Conservation (phyloP, 2,113 vertebrate species). For the Trichechus manatus region DNA sequence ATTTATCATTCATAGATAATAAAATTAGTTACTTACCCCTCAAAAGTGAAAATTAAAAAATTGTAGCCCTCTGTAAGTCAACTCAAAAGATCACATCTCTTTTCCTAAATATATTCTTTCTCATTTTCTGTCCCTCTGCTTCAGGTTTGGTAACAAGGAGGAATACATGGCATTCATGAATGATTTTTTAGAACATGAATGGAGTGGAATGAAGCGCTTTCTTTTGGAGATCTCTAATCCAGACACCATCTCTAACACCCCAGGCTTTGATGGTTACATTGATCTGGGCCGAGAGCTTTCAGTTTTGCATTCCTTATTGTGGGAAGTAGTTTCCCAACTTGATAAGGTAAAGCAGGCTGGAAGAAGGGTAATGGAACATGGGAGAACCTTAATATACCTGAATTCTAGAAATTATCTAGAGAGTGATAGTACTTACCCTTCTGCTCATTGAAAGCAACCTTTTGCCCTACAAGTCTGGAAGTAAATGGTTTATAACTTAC, state of each 20-base stretch:
- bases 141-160: conserved; percentile 98
- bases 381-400: conserved; percentile 26
- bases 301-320: conserved; percentile 94
- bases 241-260: conserved; percentile 94
- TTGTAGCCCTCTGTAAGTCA: conserved; percentile 27
- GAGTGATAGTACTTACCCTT: not conserved
- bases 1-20: conserved; percentile 40
- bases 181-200: conserved; percentile 97
- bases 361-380: conserved; percentile 32
- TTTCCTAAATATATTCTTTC: conserved; percentile 42
- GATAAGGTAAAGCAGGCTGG: conserved; percentile 93
- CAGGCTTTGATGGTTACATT: conserved; percentile 97
- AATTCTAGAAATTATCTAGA: conserved; percentile 36
- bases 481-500: conserved; percentile 42
- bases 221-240: conserved; percentile 96
- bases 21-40: conserved; percentile 1
- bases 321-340: conserved; percentile 97
- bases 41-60: conserved; percentile 3
- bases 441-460: not conserved
- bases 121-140: conserved; percentile 39
- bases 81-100: conserved; percentile 45
- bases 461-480: conserved; percentile 3
- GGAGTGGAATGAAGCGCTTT: conserved; percentile 98
- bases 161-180: conserved; percentile 99
- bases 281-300: conserved; percentile 97